Base-by-base conservation (phyloP, 2,113 vertebrate species). In the Odontesthes bonariensis region DNA sequence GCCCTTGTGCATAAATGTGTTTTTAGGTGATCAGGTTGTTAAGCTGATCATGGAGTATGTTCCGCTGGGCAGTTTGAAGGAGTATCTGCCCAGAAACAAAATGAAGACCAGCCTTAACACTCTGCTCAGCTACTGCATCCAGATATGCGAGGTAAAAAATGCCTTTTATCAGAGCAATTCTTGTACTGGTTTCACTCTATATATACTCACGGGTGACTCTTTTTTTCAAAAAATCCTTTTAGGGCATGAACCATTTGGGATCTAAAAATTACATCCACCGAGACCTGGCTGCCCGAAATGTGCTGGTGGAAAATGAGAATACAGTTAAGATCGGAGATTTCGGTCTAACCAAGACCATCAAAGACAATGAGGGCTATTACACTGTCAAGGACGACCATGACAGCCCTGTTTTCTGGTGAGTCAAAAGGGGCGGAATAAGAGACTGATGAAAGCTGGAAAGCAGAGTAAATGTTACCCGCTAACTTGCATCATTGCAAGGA, bases 11-110 rank as follows among this genome's bases (percentile, higher is more conserved):
- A 13, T 32, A 14, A 27, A 27, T 82, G 4, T 44, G 9, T 52
- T 7, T 72, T 1, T n/a, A 99, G 97, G 97, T 69, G 97, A 97
- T 77, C 95, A 94, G 49, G 95, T 96, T 56, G 96, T 96, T 78
- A 99, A 98, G 85, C 95, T 99, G 69, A 98, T 99, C 75, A 99
- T 99, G 98, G 97, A 99, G 90, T 99, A 96, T 75, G 95, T 99
- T 52, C 98, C 98, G 60, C 95, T 96, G 8, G 97, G 98, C 73
- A 99, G 98, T 87, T 92, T 99, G 33, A 99, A 99, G 92, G 98
- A 99, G 0, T 99, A 99, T 76, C 95, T 99, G 0, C 97, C 96
- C 8, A 92, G 95, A 72, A 95, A 96, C 87, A 96, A 95, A 83
- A 93, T 84, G 79, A 96, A 95, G 87, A 97, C 95, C 54, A 93